Evolutionary conservation across 2,113 vertebrate species (phyloP).

Genomic region (Eurystomus gularis): DNA sequence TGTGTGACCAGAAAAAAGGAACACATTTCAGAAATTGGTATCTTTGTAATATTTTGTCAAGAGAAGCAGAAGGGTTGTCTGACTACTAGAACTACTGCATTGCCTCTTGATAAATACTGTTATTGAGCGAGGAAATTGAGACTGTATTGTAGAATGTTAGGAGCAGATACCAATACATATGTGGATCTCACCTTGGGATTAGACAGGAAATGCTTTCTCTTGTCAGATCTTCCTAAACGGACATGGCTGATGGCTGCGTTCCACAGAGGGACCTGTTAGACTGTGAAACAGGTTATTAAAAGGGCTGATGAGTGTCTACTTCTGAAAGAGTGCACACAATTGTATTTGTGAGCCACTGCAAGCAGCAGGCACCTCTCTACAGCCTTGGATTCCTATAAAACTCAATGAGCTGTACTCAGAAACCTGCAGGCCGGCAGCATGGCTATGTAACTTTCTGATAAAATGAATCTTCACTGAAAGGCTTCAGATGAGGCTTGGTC

Average conservation of each 20-base stretch:
- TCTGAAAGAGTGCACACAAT: neutral
- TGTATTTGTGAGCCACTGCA: neutral
- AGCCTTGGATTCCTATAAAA: neutral
- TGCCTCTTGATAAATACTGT: neutral
- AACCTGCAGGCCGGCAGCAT: neutral
- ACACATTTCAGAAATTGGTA: neutral
- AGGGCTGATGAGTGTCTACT: neutral
- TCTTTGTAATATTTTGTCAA: neutral
- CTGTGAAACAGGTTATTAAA: neutral
- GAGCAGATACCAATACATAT: rapidly evolving
- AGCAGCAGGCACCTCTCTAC: neutral
- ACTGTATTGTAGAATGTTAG: neutral
- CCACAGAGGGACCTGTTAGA: neutral
- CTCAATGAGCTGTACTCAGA: neutral
- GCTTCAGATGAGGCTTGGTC: neutral
- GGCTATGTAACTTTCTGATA: neutral
- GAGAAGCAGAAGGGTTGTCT: neutral
- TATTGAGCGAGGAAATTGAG: neutral
- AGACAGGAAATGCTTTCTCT: neutral
- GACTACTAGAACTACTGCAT: neutral
- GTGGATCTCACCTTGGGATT: neutral
- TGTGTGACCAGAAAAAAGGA: neutral
- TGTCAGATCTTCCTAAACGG: neutral
- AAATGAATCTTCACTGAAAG: neutral
- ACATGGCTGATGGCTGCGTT: neutral